Percentiles rank a stretch among this genome's conserved stretches.
Evolutionary conservation across 2,797 vertebrate genomes (phyloP).

Genomic region (Tenualosa ilisha): DNA sequence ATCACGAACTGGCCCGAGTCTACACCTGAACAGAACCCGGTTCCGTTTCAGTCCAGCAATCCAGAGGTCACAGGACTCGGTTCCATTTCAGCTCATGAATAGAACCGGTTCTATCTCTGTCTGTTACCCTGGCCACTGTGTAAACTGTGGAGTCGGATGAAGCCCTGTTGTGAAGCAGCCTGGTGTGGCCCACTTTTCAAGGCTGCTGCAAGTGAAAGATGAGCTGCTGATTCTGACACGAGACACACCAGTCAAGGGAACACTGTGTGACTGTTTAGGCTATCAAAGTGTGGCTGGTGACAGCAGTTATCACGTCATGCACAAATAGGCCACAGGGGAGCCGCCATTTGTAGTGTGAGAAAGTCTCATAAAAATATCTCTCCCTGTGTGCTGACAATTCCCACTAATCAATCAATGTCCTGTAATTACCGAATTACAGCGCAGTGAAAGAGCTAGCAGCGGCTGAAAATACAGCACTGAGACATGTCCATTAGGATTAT

Average conservation of each 20-base stretch:
- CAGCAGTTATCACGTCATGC: neutral
- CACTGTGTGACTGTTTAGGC: neutral
- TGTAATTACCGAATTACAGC: neutral
- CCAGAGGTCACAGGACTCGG: neutral
- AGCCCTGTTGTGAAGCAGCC: neutral
- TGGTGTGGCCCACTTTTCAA: neutral
- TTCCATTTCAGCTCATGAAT: neutral
- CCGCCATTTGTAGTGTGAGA: neutral
- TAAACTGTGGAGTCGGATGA: neutral
- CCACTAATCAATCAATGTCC: neutral
- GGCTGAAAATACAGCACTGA: neutral
- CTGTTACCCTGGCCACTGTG: neutral
- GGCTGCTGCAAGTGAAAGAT: neutral
- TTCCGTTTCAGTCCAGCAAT: neutral
- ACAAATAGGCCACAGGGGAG: neutral
- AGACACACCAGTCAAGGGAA: neutral
- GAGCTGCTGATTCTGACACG: neutral
- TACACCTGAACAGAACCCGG: neutral
- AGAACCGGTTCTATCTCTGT: neutral
- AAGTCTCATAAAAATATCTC: neutral
- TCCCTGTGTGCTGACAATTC: neutral
- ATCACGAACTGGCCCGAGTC: too few relatives aligned
- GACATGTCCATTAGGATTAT: constrained; percentile 8
- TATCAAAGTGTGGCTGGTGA: neutral
- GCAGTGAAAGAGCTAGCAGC: neutral